These are phyloP conservation scores for Butorides virescens DNA, from an alignment of 2,113 vertebrate species.

Conservation along the genomic window DNA sequence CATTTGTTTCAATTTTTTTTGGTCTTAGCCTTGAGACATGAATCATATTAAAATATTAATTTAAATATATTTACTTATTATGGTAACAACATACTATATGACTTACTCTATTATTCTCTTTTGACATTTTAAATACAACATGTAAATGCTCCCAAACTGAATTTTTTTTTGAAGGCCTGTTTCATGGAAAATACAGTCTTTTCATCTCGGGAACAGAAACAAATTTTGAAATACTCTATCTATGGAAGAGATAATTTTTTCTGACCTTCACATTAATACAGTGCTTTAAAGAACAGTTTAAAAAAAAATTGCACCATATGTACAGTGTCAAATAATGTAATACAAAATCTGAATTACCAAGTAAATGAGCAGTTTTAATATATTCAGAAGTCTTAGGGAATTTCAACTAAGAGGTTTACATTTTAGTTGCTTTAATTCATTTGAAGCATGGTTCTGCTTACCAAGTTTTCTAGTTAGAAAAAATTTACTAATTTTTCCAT, in stretches of 20 bases:
- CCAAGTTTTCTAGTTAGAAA: background rate
- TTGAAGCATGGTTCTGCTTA: background rate
- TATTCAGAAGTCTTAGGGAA: background rate
- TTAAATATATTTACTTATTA: conserved; percentile 1
- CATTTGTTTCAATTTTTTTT: background rate
- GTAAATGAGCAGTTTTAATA: background rate
- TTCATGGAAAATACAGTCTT: background rate
- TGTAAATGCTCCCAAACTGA: background rate
- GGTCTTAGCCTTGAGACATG: background rate
- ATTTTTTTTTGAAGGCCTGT: background rate
- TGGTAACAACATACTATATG: background rate
- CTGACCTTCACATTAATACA: background rate
- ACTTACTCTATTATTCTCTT: background rate
- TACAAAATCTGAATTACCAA: background rate
- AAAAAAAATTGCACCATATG: background rate
- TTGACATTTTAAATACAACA: background rate
- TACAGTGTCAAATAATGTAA: background rate
- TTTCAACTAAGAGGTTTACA: background rate
- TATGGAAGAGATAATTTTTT: background rate
- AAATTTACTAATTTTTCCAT: background rate
- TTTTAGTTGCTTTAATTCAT: background rate
- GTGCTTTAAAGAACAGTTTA: background rate
- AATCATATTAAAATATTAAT: conserved; percentile 6
- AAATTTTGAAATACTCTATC: background rate
- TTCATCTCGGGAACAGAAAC: background rate